A percentile compares a stretch with the other conserved stretches of the same genome.
These are phyloP conservation scores for Agriopis aurantiaria DNA, from an alignment of 2,888 invertebrate genomes.

Conservation along the genomic window DNA sequence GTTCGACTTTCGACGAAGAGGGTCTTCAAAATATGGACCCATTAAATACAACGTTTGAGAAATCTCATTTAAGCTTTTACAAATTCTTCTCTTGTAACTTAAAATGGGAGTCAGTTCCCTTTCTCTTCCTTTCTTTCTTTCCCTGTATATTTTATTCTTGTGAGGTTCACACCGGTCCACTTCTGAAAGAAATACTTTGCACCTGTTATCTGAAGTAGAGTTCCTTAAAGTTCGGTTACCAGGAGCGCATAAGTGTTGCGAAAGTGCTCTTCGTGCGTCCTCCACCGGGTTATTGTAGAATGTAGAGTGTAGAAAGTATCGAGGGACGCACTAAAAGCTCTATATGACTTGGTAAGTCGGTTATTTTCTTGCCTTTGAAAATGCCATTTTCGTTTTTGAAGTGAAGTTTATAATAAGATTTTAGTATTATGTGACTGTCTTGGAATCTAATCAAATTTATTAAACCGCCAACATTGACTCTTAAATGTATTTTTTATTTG, in stretches of 20 bases:
- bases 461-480: not conserved
- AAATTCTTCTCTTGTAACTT: too few relatives aligned
- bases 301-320: slow-evolving; percentile 16
- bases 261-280: slow-evolving; percentile 39
- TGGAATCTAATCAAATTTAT: not conserved
- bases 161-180: too few relatives aligned
- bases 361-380: slow-evolving; percentile 17
- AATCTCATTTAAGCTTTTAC: too few relatives aligned
- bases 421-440: not conserved
- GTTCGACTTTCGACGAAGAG: too few relatives aligned
- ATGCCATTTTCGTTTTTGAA: not conserved
- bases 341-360: slow-evolving; percentile 11
- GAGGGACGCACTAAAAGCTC: slow-evolving; percentile 26
- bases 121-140: too few relatives aligned
- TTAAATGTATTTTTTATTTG: not conserved
- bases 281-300: slow-evolving; percentile 23
- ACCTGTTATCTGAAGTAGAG: slow-evolving; percentile 17
- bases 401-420: not conserved
- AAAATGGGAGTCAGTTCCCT: too few relatives aligned
- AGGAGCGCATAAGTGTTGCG: slow-evolving; percentile 43
- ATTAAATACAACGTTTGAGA: too few relatives aligned
- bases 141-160: too few relatives aligned
- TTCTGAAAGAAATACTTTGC: not conserved
- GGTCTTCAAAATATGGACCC: too few relatives aligned
- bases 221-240: slow-evolving; percentile 39